Evolutionary conservation across 2,113 vertebrate species (phyloP), one percentile per base, ranked within the genome.

Genomic region (Ophiodon elongatus): DNA sequence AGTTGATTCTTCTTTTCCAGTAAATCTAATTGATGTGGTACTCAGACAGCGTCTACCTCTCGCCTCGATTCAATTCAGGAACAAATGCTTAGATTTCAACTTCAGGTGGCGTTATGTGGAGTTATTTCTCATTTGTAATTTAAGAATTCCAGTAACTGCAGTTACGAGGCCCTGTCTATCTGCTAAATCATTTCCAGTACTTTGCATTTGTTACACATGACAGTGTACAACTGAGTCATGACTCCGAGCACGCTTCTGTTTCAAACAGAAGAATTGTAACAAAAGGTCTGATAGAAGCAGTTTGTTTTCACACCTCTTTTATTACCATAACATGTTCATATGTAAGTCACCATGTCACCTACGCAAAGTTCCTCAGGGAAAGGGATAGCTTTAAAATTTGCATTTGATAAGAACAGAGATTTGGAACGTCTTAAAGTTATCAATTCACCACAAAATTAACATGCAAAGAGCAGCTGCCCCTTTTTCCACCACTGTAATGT

Each of bases 1-100:
- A 60, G 41, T 35, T 52, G 27, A 43, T 69, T 76, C 33, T n/a
- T 63, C 75, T 83, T 90, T 70, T 83, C 83, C 85, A 74, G 84
- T 89, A 92, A 90, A 85, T 87, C 41, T 39, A 83, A 83, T 83
- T 50, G 68, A 45, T 43, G 59, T 41, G 35, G 66, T 27, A 25
- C 39, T 57, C 39, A 89, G 72, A 88, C 54, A 39, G n/a, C 7
- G 5, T 88, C 39, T 59, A 11, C 57, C 19, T 62, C 39, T 52
- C 68, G 54, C 41, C 50, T 71, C 8, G 15, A 66, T 76, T 60
- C 35, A 67, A 66, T 79, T 77, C 65, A 78, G 71, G 72, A 90
- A 80, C 27, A 77, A 67, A 74, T 35, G 37, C 52, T 79, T 31
- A 9, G 45, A 67, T 68, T 66, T 43, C 41, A 37, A 65, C 3